Percentiles rank a stretch among this genome's conserved stretches.
Evolutionary conservation across 2,797 vertebrate species (phyloP).

Genomic region (Melanotaenia pygmaea): DNA sequence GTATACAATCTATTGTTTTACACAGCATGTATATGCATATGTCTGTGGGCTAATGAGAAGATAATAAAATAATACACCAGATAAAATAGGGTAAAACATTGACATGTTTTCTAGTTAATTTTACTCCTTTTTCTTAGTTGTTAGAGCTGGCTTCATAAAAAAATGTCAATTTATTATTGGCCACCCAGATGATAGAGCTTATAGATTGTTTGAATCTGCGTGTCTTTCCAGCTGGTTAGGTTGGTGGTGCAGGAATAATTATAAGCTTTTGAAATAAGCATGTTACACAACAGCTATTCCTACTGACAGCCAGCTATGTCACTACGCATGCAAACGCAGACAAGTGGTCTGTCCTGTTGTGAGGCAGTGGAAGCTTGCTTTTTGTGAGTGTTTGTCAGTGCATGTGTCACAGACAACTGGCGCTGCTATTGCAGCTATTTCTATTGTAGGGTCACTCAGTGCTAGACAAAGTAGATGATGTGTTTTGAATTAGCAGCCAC

Average conservation of each 20-base stretch:
- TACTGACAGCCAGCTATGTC: constrained; percentile 57
- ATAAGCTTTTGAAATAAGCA: constrained; percentile 56
- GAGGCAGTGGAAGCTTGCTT: constrained; percentile 27
- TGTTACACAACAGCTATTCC: constrained; percentile 57
- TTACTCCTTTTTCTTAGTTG: background rate
- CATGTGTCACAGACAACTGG: constrained; percentile 49
- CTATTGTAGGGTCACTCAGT: constrained; percentile 59
- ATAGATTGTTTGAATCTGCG: background rate
- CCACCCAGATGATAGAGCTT: background rate
- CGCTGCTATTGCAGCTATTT: constrained; percentile 64
- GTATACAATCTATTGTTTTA: background rate
- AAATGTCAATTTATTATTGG: background rate
- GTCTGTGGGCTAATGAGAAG: background rate
- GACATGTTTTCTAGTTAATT: constrained; percentile 1
- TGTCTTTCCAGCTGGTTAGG: constrained; percentile 33
- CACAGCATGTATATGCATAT: background rate
- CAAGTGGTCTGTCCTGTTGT: constrained; percentile 17
- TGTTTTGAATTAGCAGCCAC: constrained; percentile 51
- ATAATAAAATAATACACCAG: background rate
- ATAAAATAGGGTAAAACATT: background rate
- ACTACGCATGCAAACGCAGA: constrained; percentile 32
- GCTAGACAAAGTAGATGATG: constrained; percentile 49
- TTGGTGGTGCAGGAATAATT: constrained; percentile 42
- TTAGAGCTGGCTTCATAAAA: background rate
- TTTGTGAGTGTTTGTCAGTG: background rate